Percentiles rank a stretch among this genome's conserved stretches.
Conservation (phyloP, 2,113 vertebrate species). For the Cochlearius cochlearius region DNA sequence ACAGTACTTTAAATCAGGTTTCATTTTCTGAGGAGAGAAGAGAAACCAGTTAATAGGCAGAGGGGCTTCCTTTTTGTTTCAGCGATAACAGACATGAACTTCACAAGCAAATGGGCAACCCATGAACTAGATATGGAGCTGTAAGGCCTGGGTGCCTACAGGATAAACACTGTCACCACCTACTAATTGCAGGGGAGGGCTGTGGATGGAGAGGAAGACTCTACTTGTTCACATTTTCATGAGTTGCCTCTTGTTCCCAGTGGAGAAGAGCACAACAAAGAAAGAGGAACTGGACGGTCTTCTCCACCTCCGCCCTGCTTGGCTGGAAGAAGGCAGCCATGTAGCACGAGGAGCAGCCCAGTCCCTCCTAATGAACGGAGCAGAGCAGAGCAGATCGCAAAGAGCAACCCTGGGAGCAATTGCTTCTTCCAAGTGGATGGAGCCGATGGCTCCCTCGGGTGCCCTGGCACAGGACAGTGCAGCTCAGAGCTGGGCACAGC, state of each 20-base stretch:
- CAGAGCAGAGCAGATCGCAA: background rate
- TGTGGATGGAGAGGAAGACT: background rate
- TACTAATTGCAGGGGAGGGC: background rate
- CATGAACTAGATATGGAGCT: background rate
- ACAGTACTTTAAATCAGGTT: background rate
- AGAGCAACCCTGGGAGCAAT: background rate
- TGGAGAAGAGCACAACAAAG: background rate
- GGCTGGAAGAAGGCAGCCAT: background rate
- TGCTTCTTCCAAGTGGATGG: background rate
- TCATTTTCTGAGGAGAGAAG: background rate
- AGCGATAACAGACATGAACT: background rate
- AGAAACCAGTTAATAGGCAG: background rate
- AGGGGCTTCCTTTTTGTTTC: background rate
- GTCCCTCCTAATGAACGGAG: background rate
- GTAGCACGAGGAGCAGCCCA: fast-evolving
- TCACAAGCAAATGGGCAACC: background rate
- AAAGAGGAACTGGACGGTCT: background rate
- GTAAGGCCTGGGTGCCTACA: background rate
- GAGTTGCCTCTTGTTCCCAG: background rate
- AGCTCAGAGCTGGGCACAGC: background rate
- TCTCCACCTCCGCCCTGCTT: background rate
- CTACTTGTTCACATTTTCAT: background rate
- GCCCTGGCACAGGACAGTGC: background rate
- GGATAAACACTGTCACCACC: background rate
- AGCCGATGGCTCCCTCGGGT: fast-evolving